Evolutionary conservation across 2,888 invertebrate genomes (phyloP), one percentile per base, ranked within the genome.

Genomic region (Stratiomys singularior): DNA sequence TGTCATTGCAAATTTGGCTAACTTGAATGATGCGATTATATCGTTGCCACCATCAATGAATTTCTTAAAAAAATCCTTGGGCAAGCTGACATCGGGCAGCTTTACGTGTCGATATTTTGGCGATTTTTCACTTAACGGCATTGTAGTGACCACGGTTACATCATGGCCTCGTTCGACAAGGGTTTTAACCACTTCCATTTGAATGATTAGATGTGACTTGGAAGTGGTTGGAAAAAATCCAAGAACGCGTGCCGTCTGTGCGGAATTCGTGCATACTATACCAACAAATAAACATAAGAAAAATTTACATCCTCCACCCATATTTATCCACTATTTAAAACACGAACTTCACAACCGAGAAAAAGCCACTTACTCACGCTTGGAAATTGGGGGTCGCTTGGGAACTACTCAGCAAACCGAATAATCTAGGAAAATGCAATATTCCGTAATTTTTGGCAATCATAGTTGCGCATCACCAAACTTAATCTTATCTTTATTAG

Each of bases 151-250:
- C 1, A 86, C 84, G 0, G 86, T 87, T 0, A 87, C 82, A 81
- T 87, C 84, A 78, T 87, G 87, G 0, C 87, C 87, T 44, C 81
- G 78, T 78, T 85, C 85, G 0, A 84, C 84, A 64, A 87, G 78
- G 0, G 83, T 81, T 76, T 83, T 83, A 72, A 82, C 83, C 1
- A 84, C 69, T 0, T 86, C 83, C 85, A 86, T 85, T 46, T 86
- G 83, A 0, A 86, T 83, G 23, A 87, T 85, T 23, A 86, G 72
- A 82, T 87, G 87, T 15, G 87, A 87, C 1, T 83, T 83, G 56
- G 84, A 83, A 74, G 83, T 82, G 13, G 85, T 85, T 60, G 86
- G 85, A 71, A 86, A 87, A 0, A 87, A 78, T 0, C 86, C 85
- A 76, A 87, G 79, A 56, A 87, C 84, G 77, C 37, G 21, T n/a